phyloP scores from a whole-genome alignment of 2,888 invertebrate species.

The Drosophila koepferae region DNA sequence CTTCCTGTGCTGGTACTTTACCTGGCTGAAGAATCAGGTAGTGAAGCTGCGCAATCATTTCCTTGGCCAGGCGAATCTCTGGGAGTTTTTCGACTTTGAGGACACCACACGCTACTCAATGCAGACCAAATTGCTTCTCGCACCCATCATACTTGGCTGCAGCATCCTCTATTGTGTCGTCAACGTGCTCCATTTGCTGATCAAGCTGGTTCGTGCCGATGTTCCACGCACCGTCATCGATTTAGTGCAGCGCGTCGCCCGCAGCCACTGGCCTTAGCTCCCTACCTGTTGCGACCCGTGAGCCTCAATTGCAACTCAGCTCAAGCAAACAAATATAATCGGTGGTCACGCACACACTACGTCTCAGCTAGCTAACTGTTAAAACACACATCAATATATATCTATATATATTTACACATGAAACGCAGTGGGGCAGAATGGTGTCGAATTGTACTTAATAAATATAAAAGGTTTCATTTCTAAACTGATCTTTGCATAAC shows the following conservation, averaged over 20 bases:
- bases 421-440: neutral
- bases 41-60: constrained; percentile 59
- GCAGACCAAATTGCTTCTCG: constrained; percentile 67
- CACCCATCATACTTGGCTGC: constrained; percentile 64
- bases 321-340: neutral
- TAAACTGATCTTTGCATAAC: constrained; percentile 3
- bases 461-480: constrained; percentile 2
- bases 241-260: constrained; percentile 49
- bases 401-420: too few species aligned
- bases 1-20: constrained; percentile 65
- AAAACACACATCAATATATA: neutral
- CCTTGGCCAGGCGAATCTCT: constrained; percentile 65
- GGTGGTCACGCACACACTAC: neutral
- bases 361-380: constrained; percentile 13
- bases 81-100: constrained; percentile 72
- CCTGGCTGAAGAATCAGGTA: constrained; percentile 69
- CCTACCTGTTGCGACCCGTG: neutral
- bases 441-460: constrained; percentile 31
- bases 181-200: constrained; percentile 54
- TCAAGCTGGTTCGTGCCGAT: constrained; percentile 61
- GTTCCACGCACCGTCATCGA: constrained; percentile 62
- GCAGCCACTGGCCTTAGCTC: constrained; percentile 10
- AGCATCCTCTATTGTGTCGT: constrained; percentile 64
- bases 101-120: constrained; percentile 58
- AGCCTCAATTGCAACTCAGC: constrained; percentile 3